These are phyloP conservation scores for Scarus forsteni DNA, from an alignment of 2,797 vertebrate genomes.

Conservation along the genomic window DNA sequence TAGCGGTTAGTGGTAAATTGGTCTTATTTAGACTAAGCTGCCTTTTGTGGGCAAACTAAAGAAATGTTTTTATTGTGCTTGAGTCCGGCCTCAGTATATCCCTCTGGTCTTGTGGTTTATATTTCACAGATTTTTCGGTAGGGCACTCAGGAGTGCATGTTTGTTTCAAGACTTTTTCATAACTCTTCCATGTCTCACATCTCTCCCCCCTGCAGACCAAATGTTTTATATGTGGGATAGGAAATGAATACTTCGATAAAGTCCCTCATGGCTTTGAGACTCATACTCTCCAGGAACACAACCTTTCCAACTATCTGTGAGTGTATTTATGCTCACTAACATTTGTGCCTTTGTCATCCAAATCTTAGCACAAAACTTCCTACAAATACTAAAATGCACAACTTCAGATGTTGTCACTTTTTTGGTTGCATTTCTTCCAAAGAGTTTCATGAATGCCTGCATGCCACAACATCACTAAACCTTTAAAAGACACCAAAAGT, in stretches of 20 bases:
- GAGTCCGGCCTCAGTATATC: conserved; percentile 17
- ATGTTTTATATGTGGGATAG: conserved; percentile 86
- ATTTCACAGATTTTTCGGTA: neutral
- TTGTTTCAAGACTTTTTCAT: conserved; percentile 12
- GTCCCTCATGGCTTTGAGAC: conserved; percentile 85
- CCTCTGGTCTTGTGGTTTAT: conserved; percentile 1
- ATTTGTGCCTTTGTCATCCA: neutral
- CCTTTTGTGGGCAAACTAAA: conserved; percentile 12
- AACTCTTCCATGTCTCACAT: conserved; percentile 23
- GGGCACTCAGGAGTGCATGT: conserved; percentile 4
- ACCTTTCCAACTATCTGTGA: conserved; percentile 88
- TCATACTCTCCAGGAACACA: conserved; percentile 86
- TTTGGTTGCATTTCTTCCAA: neutral
- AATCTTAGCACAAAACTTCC: neutral
- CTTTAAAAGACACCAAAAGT: neutral
- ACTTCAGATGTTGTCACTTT: neutral
- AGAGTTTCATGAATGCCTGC: conserved; percentile 3
- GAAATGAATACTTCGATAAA: conserved; percentile 84
- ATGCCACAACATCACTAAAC: conserved; percentile 15
- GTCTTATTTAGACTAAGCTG: conserved; percentile 14
- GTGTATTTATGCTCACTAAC: conserved; percentile 42
- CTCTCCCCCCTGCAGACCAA: conserved; percentile 78
- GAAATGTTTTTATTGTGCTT: conserved; percentile 18
- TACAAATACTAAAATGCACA: conserved; percentile 7
- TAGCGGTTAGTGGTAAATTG: neutral